phyloP scores from a whole-genome alignment of 2,113 vertebrate genomes.

The Halcyon senegalensis region DNA sequence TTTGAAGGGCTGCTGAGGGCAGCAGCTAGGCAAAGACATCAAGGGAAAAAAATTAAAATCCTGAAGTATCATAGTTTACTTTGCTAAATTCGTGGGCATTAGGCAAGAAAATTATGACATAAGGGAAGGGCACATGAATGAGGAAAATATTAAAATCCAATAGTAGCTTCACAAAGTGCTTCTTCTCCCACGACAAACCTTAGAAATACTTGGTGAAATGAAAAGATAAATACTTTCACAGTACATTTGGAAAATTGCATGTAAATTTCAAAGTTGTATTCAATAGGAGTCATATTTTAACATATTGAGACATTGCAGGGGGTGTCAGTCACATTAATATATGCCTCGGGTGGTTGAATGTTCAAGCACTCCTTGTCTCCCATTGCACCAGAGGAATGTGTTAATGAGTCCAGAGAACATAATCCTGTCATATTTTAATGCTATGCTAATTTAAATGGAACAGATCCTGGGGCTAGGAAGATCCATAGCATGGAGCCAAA shows the following conservation, averaged over 20 bases:
- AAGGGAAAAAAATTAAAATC: neutral
- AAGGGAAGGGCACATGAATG: neutral
- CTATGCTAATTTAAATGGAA: conserved; percentile 46
- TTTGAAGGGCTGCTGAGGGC: neutral
- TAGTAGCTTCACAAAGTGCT: neutral
- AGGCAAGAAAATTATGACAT: neutral
- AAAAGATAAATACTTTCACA: conserved; percentile 31
- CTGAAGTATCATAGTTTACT: conserved; percentile 10
- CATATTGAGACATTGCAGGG: neutral
- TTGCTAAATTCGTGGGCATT: conserved; percentile 30
- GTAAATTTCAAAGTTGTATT: conserved; percentile 33
- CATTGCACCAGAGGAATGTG: conserved; percentile 13
- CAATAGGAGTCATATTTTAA: neutral
- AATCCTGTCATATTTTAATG: conserved; percentile 48
- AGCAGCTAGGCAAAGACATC: neutral
- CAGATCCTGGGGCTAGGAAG: conserved; percentile 19
- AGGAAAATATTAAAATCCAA: neutral
- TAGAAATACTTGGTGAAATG: conserved; percentile 1
- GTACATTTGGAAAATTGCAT: neutral
- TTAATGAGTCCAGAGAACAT: conserved; percentile 24
- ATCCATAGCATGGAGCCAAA: neutral
- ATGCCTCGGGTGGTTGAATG: conserved; percentile 1
- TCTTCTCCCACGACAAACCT: neutral
- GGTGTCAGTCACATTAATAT: conserved; percentile 19
- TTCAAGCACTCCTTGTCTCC: conserved; percentile 26